A percentile compares a stretch with the other conserved stretches of the same genome.
phyloP scores from a whole-genome alignment of 2,888 invertebrate genomes.

The Diplolepis rosae region DNA sequence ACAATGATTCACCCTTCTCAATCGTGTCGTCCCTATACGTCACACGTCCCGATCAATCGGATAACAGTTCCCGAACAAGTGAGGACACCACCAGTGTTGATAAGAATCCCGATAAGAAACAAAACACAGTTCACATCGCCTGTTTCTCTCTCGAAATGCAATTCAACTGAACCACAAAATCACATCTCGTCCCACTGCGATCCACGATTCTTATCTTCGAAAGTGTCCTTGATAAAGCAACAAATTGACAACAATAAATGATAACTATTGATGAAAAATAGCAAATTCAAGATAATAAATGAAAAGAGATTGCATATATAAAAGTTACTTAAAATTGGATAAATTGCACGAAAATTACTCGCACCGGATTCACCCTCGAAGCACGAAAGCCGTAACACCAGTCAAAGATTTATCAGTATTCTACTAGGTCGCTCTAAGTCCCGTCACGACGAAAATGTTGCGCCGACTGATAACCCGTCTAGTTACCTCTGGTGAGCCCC shows the following conservation, averaged over 20 bases:
- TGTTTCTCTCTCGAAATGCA: neutral
- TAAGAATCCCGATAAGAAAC: constrained; percentile 15
- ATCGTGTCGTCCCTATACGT: neutral
- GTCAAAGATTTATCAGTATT: constrained; percentile 15
- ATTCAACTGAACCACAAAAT: constrained; percentile 1
- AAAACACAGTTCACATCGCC: constrained; percentile 24
- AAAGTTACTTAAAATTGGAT: neutral
- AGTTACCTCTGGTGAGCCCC: constrained; percentile 70
- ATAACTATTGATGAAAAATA: neutral
- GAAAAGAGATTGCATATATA: neutral
- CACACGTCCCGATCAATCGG: neutral
- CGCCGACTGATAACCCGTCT: constrained; percentile 73
- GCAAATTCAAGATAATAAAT: neutral
- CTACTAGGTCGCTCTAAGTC: constrained; percentile 46
- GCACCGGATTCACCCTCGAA: constrained; percentile 21
- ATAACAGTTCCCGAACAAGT: neutral
- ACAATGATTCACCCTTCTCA: neutral
- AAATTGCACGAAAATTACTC: neutral
- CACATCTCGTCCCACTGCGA: constrained; percentile 33
- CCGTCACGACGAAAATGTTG: constrained; percentile 71
- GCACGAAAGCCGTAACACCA: constrained; percentile 12
- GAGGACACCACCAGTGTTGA: constrained; percentile 6
- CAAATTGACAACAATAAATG: neutral
- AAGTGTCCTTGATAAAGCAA: neutral
- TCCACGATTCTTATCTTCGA: no score